Evolutionary conservation across 2,888 invertebrate species (phyloP), one percentile per base, ranked within the genome.

Genomic region (Venusia cambrica): DNA sequence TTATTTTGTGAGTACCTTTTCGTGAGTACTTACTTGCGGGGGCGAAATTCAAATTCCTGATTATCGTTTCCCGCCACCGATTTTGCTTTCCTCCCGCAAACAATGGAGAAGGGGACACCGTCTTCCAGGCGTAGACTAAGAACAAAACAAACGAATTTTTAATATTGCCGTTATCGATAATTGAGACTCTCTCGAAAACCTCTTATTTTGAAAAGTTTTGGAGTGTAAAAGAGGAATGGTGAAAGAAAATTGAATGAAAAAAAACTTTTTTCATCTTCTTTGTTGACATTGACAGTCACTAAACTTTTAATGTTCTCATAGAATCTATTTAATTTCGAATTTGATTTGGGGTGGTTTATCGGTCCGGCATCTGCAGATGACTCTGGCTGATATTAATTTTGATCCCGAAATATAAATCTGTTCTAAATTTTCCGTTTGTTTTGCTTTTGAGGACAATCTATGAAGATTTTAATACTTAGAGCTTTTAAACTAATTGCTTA

Each of bases 111-210:
- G 75, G 52, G 83, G 81, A 75, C 75, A 74, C 74, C 73, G 72
- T 68, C 73, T 73, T 69, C 67, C 67, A 68, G 65, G 78, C 79
- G 73, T 71, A 68, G 67, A 70, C 76, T 68, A 78, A 78, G 84
- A 81, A 85, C 84, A 87, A 87, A 85, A 87, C 85, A 85, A 87
- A 85, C 87, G 84, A 84, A 84, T 84, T 87, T 87, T 85, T 87
- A 85, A 87, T 87, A 85, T 84, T 83, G 81, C 72, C 81, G 84
- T 84, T 80, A 85, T 85, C 84, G 85, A 87, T 85, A 84, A 87
- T 85, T 87, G 87, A 85, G 85, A 85, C 75, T 83, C 79, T 73
- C 69, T 75, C 72, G 75, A 80, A 81, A 85, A 84, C 73, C 85
- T 84, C 83, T 84, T 80, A 84, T 85, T 87, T 87, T 83, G 73